These are phyloP conservation scores for Esperia sulphurella DNA, from an alignment of 2,888 invertebrate genomes.

Conservation along the genomic window DNA sequence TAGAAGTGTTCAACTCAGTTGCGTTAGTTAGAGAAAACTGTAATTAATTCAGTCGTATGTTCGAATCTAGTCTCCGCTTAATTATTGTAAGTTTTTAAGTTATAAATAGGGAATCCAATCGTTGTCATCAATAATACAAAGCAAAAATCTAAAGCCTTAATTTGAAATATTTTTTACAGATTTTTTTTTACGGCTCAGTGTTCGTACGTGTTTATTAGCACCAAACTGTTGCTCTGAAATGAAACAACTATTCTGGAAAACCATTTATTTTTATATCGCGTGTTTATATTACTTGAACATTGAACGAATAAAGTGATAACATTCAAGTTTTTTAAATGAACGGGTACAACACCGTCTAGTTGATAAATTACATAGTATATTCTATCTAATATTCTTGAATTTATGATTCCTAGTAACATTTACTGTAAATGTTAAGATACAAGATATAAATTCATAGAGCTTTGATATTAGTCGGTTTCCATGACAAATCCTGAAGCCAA, in stretches of 20 bases:
- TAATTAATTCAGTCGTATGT: too few species aligned
- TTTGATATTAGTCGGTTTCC: slow-evolving; percentile 26
- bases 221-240: neutral
- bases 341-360: slow-evolving; percentile 42
- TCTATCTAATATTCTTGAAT: slow-evolving; percentile 12
- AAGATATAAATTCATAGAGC: slow-evolving; percentile 29
- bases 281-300: slow-evolving; percentile 59
- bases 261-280: slow-evolving; percentile 56
- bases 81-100: too few species aligned
- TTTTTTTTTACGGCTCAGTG: too few species aligned
- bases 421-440: slow-evolving; percentile 30
- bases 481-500: slow-evolving; percentile 45
- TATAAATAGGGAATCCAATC: too few species aligned
- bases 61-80: too few species aligned
- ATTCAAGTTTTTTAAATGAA: slow-evolving; percentile 58
- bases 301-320: slow-evolving; percentile 69
- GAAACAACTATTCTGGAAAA: slow-evolving; percentile 61
- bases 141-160: too few species aligned
- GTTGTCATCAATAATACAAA: too few species aligned
- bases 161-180: too few species aligned
- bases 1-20: too few species aligned
- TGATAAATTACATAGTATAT: slow-evolving; percentile 39
- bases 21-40: too few species aligned
- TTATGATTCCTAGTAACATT: slow-evolving; percentile 19
- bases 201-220: too few species aligned